phyloP scores from a whole-genome alignment of 92 coral and sea anemone species.

The Palythoa heliodiscus region DNA sequence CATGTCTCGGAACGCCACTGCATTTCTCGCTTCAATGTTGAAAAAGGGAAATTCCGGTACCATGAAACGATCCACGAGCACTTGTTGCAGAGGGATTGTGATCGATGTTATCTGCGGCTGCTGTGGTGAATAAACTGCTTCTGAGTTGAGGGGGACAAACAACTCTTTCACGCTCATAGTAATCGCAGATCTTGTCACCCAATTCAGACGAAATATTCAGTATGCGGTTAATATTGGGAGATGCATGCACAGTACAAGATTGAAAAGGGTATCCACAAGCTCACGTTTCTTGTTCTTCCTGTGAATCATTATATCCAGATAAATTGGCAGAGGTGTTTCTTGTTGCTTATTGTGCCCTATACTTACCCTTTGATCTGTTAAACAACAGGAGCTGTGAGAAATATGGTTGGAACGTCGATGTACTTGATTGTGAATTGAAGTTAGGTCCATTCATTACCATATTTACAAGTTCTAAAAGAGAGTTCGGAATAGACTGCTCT shows the following conservation, averaged over 20 bases:
- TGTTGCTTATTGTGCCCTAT: conserved; percentile 38
- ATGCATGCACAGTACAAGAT: conserved; percentile 54
- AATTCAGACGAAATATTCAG: conserved; percentile 61
- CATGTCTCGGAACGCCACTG: too few species aligned
- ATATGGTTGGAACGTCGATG: neutral
- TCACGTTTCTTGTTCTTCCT: conserved; percentile 50
- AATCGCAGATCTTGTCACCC: conserved; percentile 42
- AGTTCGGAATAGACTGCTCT: conserved; percentile 26
- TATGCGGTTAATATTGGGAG: conserved; percentile 51
- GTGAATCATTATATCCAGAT: conserved; percentile 49
- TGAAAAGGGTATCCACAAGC: conserved; percentile 57
- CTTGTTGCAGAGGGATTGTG: conserved; percentile 53
- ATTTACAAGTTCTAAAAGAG: conserved; percentile 37
- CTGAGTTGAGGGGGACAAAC: conserved; percentile 46
- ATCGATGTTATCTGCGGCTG: conserved; percentile 44
- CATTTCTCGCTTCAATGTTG: too few species aligned
- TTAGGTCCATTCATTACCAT: conserved; percentile 37
- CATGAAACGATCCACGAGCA: conserved; percentile 54
- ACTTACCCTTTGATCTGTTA: neutral
- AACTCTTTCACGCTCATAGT: conserved; percentile 42
- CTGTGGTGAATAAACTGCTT: conserved; percentile 46
- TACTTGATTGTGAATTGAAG: neutral
- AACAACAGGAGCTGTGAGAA: neutral
- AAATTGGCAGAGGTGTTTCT: conserved; percentile 48
- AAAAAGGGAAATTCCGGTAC: conserved; percentile 21